Base-by-base conservation (phyloP, 92 coral and sea anemone species). In the Montipora capitata region DNA sequence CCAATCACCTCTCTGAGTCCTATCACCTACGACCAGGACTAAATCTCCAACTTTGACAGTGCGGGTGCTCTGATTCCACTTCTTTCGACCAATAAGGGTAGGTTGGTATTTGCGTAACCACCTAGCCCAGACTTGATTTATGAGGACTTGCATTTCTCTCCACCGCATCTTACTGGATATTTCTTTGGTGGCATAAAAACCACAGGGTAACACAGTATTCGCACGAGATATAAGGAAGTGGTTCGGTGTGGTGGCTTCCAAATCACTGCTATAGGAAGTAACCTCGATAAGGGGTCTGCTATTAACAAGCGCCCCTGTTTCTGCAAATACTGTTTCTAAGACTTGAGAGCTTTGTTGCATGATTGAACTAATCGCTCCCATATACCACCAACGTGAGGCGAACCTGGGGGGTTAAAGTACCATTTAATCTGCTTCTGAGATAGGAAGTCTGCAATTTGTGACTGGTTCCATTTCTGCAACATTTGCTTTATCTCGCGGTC, bases 201-300 rank as follows among this genome's bases (percentile, higher is more conserved):
- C 91, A 12, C 87, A 85, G 14, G 90, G 89, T n/a, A 86, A 8
- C 52, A 75, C 80, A 39, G 92, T 83, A 20, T 88, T 85, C 45
- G 80, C 72, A 52, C 92, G 83, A 39, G 83, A 84, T 3, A 87
- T 63, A 66, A 88, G 75, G 20, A 92, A 80, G 48, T 88, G 92
- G 75, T 85, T 88, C 5, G 93, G 94, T 3, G 88, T 87, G n/a
- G 84, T 91, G 15, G 96, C 94, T 63, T 91, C 90, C 27, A 91
- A 70, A 79, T 91, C 96, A 14, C 81, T 77, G 62, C 85, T 77
- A 42, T 85, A 82, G 61, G 44, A 83, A 18, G 90, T 82, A 42
- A 87, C 96, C 9, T 81, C 81, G 2, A 93, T 90, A 16, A 93
- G 85, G 51, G 67, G 67, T 62, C 67, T 62, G 72, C 85, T 79